Conservation (phyloP, 53 echinoderm and acorn worm species). For the Crossaster papposus region DNA sequence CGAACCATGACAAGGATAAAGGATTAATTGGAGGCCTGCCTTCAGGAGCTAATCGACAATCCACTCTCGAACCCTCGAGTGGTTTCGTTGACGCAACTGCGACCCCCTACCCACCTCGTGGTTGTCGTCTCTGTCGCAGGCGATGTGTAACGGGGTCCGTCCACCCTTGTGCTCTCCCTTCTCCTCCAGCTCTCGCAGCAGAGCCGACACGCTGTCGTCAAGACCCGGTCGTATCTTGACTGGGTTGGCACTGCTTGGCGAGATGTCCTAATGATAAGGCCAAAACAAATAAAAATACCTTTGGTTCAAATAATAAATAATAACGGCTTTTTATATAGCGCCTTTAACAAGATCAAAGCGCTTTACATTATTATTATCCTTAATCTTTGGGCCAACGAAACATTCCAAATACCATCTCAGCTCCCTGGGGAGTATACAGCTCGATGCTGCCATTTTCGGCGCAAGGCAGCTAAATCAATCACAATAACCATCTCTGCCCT, state of each 20-base stretch:
- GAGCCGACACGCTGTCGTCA: slow-evolving; percentile 71
- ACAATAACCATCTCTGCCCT: too few relatives aligned
- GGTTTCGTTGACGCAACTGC: neutral
- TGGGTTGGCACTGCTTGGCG: slow-evolving; percentile 46
- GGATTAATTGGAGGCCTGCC: neutral
- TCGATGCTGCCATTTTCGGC: too few relatives aligned
- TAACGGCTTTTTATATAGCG: too few relatives aligned
- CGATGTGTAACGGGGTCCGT: slow-evolving; percentile 90
- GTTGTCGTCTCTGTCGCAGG: slow-evolving; percentile 89
- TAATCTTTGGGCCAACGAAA: too few relatives aligned
- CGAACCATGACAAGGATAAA: too few relatives aligned
- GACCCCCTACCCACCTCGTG: slow-evolving; percentile 67
- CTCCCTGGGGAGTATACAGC: too few relatives aligned
- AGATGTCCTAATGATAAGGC: slow-evolving; percentile 11
- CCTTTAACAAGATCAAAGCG: too few relatives aligned
- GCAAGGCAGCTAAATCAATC: too few relatives aligned
- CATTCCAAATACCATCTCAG: too few relatives aligned
- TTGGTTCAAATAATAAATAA: too few relatives aligned
- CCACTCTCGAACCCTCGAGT: neutral
- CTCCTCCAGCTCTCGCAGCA: slow-evolving; percentile 70
- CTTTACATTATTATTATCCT: too few relatives aligned
- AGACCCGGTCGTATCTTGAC: slow-evolving; percentile 79
- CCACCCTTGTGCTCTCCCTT: slow-evolving; percentile 79
- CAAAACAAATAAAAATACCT: neutral
- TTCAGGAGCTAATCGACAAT: neutral